Conservation (phyloP, 2,888 invertebrate species). For the Ophraella communa region DNA sequence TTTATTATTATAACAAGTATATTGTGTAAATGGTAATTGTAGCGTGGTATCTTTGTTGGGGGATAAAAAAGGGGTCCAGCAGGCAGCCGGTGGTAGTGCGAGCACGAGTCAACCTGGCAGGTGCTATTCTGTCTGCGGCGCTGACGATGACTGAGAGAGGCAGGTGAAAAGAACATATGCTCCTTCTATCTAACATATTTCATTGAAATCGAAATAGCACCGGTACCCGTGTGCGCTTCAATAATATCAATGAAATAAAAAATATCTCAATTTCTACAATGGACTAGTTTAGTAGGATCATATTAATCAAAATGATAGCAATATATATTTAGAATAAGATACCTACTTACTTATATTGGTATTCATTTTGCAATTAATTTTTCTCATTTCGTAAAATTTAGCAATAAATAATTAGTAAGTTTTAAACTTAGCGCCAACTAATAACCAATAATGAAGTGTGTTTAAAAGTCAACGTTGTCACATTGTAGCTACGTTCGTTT, state of each 20-base stretch:
- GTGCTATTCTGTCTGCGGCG: constrained; percentile 36
- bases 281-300: too few species aligned
- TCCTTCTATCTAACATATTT: constrained; percentile 53
- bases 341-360: too few species aligned
- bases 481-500: too few species aligned
- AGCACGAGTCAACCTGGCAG: constrained; percentile 26
- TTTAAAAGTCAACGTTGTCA: too few species aligned
- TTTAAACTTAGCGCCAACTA: too few species aligned
- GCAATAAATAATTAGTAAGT: too few species aligned
- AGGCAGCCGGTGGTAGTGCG: constrained; percentile 17
- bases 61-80: constrained; percentile 32
- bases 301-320: too few species aligned
- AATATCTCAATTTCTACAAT: not conserved
- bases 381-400: too few species aligned
- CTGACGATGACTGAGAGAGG: constrained; percentile 29
- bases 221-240: constrained; percentile 50
- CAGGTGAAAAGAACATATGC: constrained; percentile 48
- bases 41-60: constrained; percentile 26
- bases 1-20: constrained; percentile 23
- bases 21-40: constrained; percentile 37
- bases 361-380: too few species aligned
- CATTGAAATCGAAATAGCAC: constrained; percentile 50
- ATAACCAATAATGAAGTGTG: too few species aligned
- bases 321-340: too few species aligned
- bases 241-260: constrained; percentile 26